Evolutionary conservation across 2,888 invertebrate species (phyloP), one percentile per base, ranked within the genome.

Genomic region (Perithous albicinctus): DNA sequence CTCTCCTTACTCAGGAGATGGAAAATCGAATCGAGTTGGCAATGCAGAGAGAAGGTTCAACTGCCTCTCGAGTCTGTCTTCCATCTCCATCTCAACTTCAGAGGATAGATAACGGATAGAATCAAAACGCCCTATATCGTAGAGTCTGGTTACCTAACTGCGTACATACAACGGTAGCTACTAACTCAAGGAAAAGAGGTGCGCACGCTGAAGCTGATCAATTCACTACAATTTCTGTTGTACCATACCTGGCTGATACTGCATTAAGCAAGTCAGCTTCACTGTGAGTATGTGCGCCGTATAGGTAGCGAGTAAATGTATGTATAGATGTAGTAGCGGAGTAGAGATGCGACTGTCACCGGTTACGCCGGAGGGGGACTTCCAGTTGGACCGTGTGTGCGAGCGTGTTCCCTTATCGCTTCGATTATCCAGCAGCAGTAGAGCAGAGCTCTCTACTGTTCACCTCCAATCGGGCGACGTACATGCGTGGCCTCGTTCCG

Each of bases 341-440:
- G n/a, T n/a, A 48, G 54, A 54, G 72, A 78, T 72, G 48, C 59
- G 35, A 29, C 64, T 67, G 70, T 80, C 80, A 74, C 69, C 35
- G 69, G 74, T 56, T 51, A 35, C 59, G 67, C 61, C 23, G 61
- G 56, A 35, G 74, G 69, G n/a, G 61, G 26, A 70, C 63, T 54
- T 75, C 75, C 15, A 46, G 63, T 75, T 56, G 75, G 43, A 12
- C 69, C 74, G n/a, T 26, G 79, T 26, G 79, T 69, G 54, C 69
- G 46, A 69, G 70, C 69, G 64, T 64, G 80, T 70, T 69, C 64
- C 86, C 85, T 88, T 88, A 88, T 88, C 87, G 86, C 86, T 78
- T 81, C 80, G 88, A 84, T 88, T 87, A 88, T 88, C 88, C 85
- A 87, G 83, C 64, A 48, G 63, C 69, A 64, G 38, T 63, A 69